These are phyloP conservation scores for Nematolebias whitei DNA, from an alignment of 2,113 vertebrate genomes.

Conservation along the genomic window DNA sequence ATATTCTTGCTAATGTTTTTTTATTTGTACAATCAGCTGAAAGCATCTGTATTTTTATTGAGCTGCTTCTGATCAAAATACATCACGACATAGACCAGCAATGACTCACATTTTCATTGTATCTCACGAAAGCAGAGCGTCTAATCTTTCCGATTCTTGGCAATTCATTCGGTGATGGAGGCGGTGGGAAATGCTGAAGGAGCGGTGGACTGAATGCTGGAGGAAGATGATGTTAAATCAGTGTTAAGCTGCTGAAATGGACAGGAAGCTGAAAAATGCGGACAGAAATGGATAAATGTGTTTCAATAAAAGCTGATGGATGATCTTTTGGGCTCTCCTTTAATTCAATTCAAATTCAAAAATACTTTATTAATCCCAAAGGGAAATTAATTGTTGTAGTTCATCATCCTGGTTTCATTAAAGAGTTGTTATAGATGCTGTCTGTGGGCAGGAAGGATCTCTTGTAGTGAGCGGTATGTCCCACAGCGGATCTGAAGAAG, in stretches of 20 bases:
- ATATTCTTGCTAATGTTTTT: constrained; percentile 79
- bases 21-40: constrained; percentile 86
- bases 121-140: constrained; percentile 13
- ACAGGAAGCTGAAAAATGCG: background rate
- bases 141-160: constrained; percentile 8
- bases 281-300: background rate
- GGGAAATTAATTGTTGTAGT: too few relatives aligned
- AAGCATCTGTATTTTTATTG: constrained; percentile 70
- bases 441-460: too few relatives aligned
- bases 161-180: background rate
- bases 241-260: background rate
- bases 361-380: too few relatives aligned
- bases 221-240: background rate
- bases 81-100: constrained; percentile 48
- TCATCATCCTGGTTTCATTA: too few relatives aligned
- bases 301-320: constrained; percentile 3
- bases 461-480: too few relatives aligned
- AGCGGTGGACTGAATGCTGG: background rate
- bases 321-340: background rate
- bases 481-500: too few relatives aligned
- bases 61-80: constrained; percentile 64
- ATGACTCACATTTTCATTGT: constrained; percentile 39
- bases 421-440: too few relatives aligned
- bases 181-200: background rate
- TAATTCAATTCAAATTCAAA: too few relatives aligned